Conservation (phyloP, 2,113 vertebrate genomes). For the Poeciliopsis prolifica region DNA sequence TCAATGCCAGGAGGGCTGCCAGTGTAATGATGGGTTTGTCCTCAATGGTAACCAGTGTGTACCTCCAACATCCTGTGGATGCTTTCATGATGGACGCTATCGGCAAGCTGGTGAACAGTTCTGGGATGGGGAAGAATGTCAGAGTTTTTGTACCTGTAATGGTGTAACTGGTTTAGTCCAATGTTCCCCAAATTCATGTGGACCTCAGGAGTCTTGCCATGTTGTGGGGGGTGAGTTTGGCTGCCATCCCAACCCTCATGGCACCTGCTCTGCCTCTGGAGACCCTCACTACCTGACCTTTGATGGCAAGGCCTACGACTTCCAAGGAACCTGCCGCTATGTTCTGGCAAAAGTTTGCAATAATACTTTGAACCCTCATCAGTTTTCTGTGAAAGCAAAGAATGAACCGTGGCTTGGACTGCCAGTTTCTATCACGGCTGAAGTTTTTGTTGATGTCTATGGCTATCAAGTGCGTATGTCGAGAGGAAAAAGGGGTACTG, state of each 20-base stretch:
- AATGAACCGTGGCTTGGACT: slow-evolving; percentile 49
- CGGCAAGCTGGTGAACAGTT: slow-evolving; percentile 53
- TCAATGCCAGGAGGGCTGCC: slow-evolving; percentile 73
- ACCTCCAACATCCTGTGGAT: slow-evolving; percentile 68
- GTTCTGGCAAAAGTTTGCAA: slow-evolving; percentile 57
- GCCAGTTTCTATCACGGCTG: slow-evolving; percentile 50
- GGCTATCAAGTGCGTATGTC: slow-evolving; percentile 62
- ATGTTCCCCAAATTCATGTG: slow-evolving; percentile 32
- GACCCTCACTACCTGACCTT: slow-evolving; percentile 74
- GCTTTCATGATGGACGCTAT: slow-evolving; percentile 68
- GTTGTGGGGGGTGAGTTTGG: slow-evolving; percentile 54
- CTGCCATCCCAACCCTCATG: slow-evolving; percentile 59
- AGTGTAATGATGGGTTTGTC: slow-evolving; percentile 70
- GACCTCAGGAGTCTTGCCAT: slow-evolving; percentile 57
- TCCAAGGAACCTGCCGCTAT: slow-evolving; percentile 72
- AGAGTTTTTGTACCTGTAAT: slow-evolving; percentile 47
- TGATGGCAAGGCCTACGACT: slow-evolving; percentile 56
- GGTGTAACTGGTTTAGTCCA: slow-evolving; percentile 7
- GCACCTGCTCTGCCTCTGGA: slow-evolving; percentile 64
- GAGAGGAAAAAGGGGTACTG: background rate
- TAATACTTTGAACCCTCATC: background rate
- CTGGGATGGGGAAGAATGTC: slow-evolving; percentile 50
- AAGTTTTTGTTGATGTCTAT: slow-evolving; percentile 50
- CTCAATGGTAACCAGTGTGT: slow-evolving; percentile 72
- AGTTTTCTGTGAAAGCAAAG: slow-evolving; percentile 70